A percentile compares a stretch with the other conserved stretches of the same genome.
Conservation (phyloP, 2,113 vertebrate genomes). For the Poecilia latipinna region DNA sequence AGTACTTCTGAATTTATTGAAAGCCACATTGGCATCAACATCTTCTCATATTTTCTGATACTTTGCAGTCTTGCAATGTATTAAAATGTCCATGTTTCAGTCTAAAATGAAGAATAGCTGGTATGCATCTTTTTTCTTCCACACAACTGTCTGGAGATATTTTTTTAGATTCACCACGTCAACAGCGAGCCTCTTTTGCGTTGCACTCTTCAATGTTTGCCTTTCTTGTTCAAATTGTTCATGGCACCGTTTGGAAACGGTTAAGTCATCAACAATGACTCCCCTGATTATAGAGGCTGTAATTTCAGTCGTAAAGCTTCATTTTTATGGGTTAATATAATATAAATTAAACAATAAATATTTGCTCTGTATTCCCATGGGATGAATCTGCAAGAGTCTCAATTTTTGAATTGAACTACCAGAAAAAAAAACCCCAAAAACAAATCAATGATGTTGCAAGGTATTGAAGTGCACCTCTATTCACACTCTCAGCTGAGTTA, state of each 20-base stretch:
- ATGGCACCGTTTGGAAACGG: no score
- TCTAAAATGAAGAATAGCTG: no score
- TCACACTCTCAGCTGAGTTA: neutral
- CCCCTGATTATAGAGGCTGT: neutral
- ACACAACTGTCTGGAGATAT: neutral
- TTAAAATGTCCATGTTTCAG: neutral
- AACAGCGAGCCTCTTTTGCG: no score
- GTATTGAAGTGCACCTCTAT: neutral
- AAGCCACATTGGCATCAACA: neutral
- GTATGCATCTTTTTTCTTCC: neutral
- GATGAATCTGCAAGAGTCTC: neutral
- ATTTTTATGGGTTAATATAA: neutral
- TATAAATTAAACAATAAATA: no score
- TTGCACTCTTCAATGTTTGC: neutral
- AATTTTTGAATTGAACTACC: neutral
- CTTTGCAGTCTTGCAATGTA: neutral
- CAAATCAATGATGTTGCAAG: neutral
- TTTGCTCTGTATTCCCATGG: neutral
- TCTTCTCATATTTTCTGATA: neutral
- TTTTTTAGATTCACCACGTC: neutral
- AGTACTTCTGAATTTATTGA: neutral
- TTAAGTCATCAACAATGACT: neutral
- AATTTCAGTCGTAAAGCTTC: neutral
- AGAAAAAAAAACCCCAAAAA: neutral
- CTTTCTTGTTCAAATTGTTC: neutral